Conservation (phyloP, 1,140 invertebrate genomes). For the Neomicropteryx cornuta region DNA sequence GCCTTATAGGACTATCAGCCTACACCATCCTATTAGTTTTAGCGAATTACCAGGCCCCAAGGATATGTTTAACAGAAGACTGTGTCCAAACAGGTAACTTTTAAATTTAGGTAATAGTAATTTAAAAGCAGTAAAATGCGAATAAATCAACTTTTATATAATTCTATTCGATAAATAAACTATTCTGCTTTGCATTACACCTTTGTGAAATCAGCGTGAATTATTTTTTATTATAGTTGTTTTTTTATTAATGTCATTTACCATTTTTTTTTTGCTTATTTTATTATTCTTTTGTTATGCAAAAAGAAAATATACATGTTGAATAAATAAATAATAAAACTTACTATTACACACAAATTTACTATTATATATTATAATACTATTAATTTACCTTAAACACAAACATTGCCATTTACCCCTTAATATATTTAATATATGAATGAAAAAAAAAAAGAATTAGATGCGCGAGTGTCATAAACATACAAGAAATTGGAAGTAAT, state of each 20-base stretch:
- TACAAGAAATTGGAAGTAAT: too few species aligned
- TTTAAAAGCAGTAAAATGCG: background rate
- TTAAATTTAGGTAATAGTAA: background rate
- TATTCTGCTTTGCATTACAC: conserved; percentile 3
- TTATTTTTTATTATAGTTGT: background rate
- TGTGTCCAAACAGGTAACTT: conserved; percentile 32
- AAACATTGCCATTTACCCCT: too few species aligned
- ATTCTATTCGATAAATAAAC: background rate
- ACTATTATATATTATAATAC: too few species aligned
- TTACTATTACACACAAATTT: too few species aligned
- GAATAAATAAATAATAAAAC: too few species aligned
- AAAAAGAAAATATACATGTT: too few species aligned
- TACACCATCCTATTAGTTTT: conserved; percentile 32
- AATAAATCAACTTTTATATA: conserved; percentile 3
- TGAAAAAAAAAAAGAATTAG: too few species aligned
- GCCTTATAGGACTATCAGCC: conserved; percentile 27
- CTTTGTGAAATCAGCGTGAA: conserved; percentile 1
- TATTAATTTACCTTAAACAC: too few species aligned
- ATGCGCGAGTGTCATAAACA: too few species aligned
- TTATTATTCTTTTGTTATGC: background rate
- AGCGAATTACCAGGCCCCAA: conserved; percentile 23
- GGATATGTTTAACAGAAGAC: conserved; percentile 31
- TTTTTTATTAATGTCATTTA: background rate
- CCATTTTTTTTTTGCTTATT: background rate
- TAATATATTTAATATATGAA: too few species aligned